These are phyloP conservation scores for Epinephelus malabaricus DNA, from an alignment of 2,797 vertebrate species.

Conservation along the genomic window DNA sequence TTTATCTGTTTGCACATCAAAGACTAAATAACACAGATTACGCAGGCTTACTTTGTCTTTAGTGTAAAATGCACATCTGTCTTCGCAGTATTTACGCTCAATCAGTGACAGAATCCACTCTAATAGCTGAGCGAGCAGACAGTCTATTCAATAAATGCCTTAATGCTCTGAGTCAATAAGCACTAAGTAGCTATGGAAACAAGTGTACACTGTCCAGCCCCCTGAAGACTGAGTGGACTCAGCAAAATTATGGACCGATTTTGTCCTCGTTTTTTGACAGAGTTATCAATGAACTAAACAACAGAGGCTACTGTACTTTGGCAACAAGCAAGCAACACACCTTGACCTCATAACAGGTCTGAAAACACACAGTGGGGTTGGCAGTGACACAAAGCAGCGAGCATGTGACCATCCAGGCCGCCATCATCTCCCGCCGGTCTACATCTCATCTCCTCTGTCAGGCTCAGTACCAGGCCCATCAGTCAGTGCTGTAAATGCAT, in stretches of 20 bases:
- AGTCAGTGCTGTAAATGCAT: slow-evolving; percentile 36
- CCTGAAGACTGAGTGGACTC: slow-evolving; percentile 30
- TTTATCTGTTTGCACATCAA: slow-evolving; percentile 11
- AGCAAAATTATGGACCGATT: slow-evolving; percentile 28
- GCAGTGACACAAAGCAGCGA: slow-evolving; percentile 21
- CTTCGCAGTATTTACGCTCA: slow-evolving; percentile 46
- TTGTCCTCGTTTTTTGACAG: slow-evolving; percentile 10
- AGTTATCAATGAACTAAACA: slow-evolving; percentile 22
- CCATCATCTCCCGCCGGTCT: slow-evolving; percentile 36
- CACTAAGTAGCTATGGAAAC: slow-evolving; percentile 65
- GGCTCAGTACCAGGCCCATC: slow-evolving; percentile 48
- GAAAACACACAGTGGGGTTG: slow-evolving; percentile 13
- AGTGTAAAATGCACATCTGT: slow-evolving; percentile 50
- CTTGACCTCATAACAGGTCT: slow-evolving; percentile 1
- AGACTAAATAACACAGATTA: slow-evolving; percentile 29
- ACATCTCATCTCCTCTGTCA: slow-evolving; percentile 57
- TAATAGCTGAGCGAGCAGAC: slow-evolving; percentile 51
- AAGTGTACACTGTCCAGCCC: slow-evolving; percentile 35
- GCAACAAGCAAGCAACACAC: slow-evolving; percentile 23
- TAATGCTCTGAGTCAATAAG: slow-evolving; percentile 46
- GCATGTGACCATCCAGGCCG: slow-evolving; percentile 59
- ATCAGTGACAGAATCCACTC: slow-evolving; percentile 47
- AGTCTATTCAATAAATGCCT: slow-evolving; percentile 55
- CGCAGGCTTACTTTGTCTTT: slow-evolving; percentile 21
- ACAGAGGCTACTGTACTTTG: neutral